Base-by-base conservation (phyloP, 2,797 vertebrate species). In the Cyclura pinguis region DNA sequence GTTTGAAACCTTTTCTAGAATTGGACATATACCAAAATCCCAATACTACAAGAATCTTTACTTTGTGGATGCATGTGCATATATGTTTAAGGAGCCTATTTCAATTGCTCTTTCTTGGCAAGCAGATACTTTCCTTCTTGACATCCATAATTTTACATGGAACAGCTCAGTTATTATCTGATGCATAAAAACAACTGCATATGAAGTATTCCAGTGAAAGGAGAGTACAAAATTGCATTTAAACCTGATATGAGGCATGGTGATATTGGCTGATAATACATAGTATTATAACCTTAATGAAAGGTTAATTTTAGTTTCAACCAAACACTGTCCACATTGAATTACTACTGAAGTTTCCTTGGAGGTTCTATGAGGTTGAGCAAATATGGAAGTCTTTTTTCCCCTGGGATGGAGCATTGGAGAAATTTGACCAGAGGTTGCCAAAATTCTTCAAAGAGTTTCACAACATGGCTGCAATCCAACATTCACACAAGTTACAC, bases 1-100 rank as follows among this genome's bases (percentile, higher is more conserved):
- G 95, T 95, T 94, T 97, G 94, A 96, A 96, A 87, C 62, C 89
- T 92, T 82, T 87, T 91, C 88, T 7, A 76, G 42, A 81, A 73
- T n/a, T 81, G 22, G 67, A 90, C 84, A 86, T 80, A 94, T 85
- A 24, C 2, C 38, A 9, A 86, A 77, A 86, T 92, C 13, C 59
- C 91, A 93, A 90, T 16, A 80, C 12, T 86, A 64, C 90, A 92
- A 92, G 52, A 2, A 0, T 0, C 0, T 18, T 87, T 91, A 76
- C 8, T 24, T 42, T 27, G 27, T 22, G 64, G 18, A 4, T 50
- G 29, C 16, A 16, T 88, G 5, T 22, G 83, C 12, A 1, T 20
- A 12, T 7, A 10, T 50, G 64, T 89, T 86, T 32, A 35, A 94
- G 81, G 93, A 96, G 93, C 84, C 81, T 90, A 91, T 50, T 88